These are phyloP conservation scores for Chloroceryle amazona DNA, from an alignment of 2,797 vertebrate genomes.

Conservation along the genomic window DNA sequence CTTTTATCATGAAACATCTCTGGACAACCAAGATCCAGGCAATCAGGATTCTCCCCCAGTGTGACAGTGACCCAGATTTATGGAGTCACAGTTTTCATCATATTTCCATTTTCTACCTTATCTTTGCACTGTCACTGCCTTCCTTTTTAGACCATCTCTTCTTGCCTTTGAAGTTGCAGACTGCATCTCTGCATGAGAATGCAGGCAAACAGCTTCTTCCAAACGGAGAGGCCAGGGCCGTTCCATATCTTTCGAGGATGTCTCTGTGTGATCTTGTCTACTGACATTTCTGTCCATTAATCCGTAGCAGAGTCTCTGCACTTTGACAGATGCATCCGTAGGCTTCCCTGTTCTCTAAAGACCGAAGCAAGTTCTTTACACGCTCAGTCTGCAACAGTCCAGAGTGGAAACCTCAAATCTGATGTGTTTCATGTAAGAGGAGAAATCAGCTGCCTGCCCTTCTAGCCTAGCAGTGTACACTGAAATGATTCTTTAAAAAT, in stretches of 20 bases:
- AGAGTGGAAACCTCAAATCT: not conserved
- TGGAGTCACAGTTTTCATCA: conserved; percentile 4
- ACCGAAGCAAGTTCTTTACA: not conserved
- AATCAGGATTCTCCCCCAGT: not conserved
- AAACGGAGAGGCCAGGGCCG: not conserved
- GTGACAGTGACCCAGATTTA: conserved; percentile 2
- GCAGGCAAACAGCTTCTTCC: conserved; percentile 36
- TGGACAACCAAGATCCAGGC: not conserved
- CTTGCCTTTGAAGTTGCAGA: conserved; percentile 77
- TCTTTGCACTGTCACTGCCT: conserved; percentile 7
- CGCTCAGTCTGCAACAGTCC: not conserved
- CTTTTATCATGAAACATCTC: conserved; percentile 36
- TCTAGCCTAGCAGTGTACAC: not conserved
- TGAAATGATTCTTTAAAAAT: not conserved
- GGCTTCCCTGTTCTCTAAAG: not conserved
- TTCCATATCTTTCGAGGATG: not conserved
- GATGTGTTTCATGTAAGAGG: not conserved
- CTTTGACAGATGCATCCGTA: not conserved
- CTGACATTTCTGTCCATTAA: not conserved
- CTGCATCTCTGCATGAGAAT: conserved; percentile 48
- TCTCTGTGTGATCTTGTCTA: not conserved
- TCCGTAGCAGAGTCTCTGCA: not conserved
- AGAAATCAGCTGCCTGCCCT: not conserved
- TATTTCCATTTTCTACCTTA: conserved; percentile 43
- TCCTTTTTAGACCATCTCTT: conserved; percentile 55